Base-by-base conservation (phyloP, 2,888 invertebrate species). In the Philopedon plagiatum region DNA sequence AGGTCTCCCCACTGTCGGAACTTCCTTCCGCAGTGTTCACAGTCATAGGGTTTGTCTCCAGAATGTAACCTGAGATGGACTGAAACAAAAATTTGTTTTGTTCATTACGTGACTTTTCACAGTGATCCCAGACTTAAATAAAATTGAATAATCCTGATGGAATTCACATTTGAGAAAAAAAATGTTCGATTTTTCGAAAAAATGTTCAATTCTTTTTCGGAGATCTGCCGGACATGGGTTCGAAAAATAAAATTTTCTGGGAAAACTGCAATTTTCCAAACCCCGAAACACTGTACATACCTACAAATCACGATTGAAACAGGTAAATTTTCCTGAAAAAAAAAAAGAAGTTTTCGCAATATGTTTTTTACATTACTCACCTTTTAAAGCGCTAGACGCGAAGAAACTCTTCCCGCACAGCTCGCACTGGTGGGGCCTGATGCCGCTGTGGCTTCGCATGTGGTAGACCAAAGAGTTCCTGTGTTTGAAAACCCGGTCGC, bases 1-100 rank as follows among this genome's bases (percentile, higher is more conserved):
- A 96, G 88, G 83, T 96, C 96, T 69, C 95, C 94, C 93, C 94
- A 94, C 83, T 95, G 95, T 0, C 95, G 88, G 85, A 96, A 96
- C 79, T 91, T 89, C 1, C 91, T 89, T 0, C 92, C 92, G 82
- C 96, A 96, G 76, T 89, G 89, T 41, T 92, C 91, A 81, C 96
- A 96, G 79, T 92, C 91, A 85, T 93, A 95, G 0, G 96, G 96
- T 76, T 93, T 93, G 79, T 92, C 93, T n/a, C 93, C 94, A 46
- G 92, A 93, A 85, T 96, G 96, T 18, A 94, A 88, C 19, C 94
- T 88, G 79, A 90, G 89, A 84, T 96, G 96, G 1, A 94, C 94
- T 76, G 21, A 57, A 62, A 63, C 23, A 29, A 23, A 57, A 46
- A 49, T 26, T n/a, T n/a, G n/a, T n/a, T n/a, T n/a, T n/a, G n/a